phyloP scores from a whole-genome alignment of 2,797 vertebrate genomes.

The Liparis tanakae region DNA sequence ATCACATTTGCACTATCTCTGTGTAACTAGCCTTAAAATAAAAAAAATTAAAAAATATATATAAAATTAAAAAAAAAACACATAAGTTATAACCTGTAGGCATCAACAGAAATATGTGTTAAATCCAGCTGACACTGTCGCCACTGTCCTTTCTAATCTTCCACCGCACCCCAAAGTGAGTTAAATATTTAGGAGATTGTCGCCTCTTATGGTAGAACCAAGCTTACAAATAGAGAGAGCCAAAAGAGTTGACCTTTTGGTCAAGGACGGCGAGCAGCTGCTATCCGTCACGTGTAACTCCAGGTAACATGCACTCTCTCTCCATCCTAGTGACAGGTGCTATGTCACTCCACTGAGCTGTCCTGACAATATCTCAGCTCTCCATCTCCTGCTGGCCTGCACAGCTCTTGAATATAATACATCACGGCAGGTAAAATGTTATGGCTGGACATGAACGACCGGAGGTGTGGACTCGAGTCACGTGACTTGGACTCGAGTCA shows the following conservation, averaged over 20 bases:
- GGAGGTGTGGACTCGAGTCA: background rate
- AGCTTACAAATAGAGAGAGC: background rate
- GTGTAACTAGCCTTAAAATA: too few relatives aligned
- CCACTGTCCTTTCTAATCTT: slow-evolving; percentile 5
- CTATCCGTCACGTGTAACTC: slow-evolving; percentile 33
- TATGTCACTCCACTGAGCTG: slow-evolving; percentile 19
- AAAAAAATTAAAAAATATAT: too few relatives aligned
- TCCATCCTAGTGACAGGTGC: slow-evolving; percentile 28
- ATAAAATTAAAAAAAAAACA: too few relatives aligned
- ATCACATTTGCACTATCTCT: too few relatives aligned
- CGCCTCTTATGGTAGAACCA: background rate
- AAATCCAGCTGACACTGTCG: background rate
- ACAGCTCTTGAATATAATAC: slow-evolving; percentile 14
- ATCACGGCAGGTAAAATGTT: slow-evolving; percentile 2
- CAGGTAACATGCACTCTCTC: slow-evolving; percentile 22
- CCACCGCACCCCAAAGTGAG: slow-evolving; percentile 15
- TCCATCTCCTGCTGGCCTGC: slow-evolving; percentile 10
- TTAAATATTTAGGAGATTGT: slow-evolving; percentile 14
- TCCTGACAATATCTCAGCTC: slow-evolving; percentile 17
- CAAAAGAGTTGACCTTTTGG: slow-evolving; percentile 36
- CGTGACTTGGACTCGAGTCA: too few relatives aligned
- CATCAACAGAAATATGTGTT: background rate
- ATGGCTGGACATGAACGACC: background rate
- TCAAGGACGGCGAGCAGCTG: slow-evolving; percentile 16
- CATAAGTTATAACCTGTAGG: background rate